phyloP scores from a whole-genome alignment of 1,140 invertebrate species.

The Lepeophtheirus salmonis region DNA sequence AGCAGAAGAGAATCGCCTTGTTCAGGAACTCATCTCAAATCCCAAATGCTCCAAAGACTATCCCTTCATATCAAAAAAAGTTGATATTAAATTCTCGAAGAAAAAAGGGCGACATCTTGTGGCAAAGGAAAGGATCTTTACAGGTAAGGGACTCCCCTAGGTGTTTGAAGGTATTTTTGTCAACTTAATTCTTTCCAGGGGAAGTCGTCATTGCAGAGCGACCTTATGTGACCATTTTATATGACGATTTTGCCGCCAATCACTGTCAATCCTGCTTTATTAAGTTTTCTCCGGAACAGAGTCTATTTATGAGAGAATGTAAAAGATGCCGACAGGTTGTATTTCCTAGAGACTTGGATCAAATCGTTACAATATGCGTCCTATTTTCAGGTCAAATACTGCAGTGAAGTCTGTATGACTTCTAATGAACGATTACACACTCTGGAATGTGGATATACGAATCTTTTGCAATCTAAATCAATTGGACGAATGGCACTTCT shows the following conservation, averaged over 20 bases:
- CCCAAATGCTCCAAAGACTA: neutral
- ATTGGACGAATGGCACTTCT: conserved; percentile 30
- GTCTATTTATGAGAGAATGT: conserved; percentile 33
- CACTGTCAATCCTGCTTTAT: conserved; percentile 37
- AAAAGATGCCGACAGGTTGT: conserved; percentile 26
- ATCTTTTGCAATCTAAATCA: neutral
- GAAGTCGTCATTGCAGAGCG: conserved; percentile 30
- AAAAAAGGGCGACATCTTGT: conserved; percentile 19
- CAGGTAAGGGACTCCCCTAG: conserved; percentile 16
- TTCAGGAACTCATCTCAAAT: neutral
- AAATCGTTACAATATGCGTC: conserved; percentile 31
- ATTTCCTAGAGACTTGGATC: too few relatives aligned
- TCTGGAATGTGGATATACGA: conserved; percentile 18
- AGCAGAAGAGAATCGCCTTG: neutral
- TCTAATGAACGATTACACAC: conserved; percentile 24
- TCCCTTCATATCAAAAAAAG: neutral
- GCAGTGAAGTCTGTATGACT: conserved; percentile 31
- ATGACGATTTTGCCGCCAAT: conserved; percentile 26
- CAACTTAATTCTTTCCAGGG: conserved; percentile 24
- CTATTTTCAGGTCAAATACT: conserved; percentile 35
- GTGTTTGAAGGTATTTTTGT: neutral
- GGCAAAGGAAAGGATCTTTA: conserved; percentile 21
- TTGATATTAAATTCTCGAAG: conserved; percentile 17
- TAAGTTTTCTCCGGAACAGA: conserved; percentile 27
- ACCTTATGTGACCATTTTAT: conserved; percentile 30